A percentile compares a stretch with the other conserved stretches of the same genome.
phyloP scores from a whole-genome alignment of 2,113 vertebrate species.

The Alligator mississippiensis region DNA sequence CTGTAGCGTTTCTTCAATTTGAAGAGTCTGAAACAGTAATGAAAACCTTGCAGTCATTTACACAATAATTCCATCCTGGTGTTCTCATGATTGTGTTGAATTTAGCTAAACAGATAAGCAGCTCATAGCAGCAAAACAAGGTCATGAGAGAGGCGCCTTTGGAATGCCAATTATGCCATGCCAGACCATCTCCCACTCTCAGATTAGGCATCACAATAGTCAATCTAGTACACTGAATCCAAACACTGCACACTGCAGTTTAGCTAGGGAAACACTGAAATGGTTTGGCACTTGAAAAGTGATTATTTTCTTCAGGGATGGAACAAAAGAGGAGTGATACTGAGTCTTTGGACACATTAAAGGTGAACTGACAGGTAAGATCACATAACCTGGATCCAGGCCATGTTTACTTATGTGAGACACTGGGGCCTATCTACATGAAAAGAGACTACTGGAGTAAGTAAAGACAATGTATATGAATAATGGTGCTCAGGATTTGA shows the following conservation, averaged over 20 bases:
- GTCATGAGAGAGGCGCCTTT: neutral
- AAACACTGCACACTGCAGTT: neutral
- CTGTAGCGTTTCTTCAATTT: slow-evolving; percentile 96
- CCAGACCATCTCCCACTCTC: neutral
- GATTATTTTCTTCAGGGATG: neutral
- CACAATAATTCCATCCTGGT: fast-evolving
- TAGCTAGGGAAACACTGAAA: neutral
- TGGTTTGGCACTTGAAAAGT: neutral
- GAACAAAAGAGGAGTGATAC: neutral
- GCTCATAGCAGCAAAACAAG: neutral
- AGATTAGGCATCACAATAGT: neutral
- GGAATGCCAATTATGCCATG: neutral
- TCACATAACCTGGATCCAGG: neutral
- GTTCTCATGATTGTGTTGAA: fast-evolving
- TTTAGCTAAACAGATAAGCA: neutral
- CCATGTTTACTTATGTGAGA: neutral
- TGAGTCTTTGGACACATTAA: neutral
- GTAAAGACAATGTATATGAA: neutral
- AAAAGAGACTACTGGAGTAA: neutral
- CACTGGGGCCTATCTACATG: too few relatives aligned
- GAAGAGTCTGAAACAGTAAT: slow-evolving; percentile 84
- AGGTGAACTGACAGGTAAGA: neutral
- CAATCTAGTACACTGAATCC: neutral
- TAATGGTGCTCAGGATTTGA: neutral
- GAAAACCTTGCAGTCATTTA: neutral